Base-by-base conservation (phyloP, 2,113 vertebrate species). In the Emydocephalus ijimae region DNA sequence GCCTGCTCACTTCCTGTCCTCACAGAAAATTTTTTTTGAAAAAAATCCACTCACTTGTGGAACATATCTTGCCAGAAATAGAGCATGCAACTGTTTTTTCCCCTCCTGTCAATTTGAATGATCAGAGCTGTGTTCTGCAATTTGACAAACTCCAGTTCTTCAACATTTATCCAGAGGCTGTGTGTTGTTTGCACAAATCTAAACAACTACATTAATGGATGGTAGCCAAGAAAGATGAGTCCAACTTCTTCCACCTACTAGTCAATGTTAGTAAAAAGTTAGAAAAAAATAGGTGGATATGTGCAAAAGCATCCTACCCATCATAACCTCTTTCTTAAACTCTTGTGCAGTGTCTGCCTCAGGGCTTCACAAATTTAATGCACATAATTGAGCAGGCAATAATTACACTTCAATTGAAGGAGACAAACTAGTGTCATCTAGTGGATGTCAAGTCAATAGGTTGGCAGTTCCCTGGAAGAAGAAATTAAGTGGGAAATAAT, bases 1-100 rank as follows among this genome's bases (percentile, higher is more conserved):
- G n/a, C n/a, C 2, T n/a, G 0, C 2, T 18, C n/a, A 18, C 0
- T 34, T 74, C n/a, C n/a, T 1, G 1, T 74, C n/a, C 14, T 74
- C n/a, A 74, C 29, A 74, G 1, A 74, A 74, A 34, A n/a, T n/a
- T 74, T 2, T 74, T n/a, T 14, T 74, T 34, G 2, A 0, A 74
- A 74, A 74, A 34, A 20, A 34, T 7, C n/a, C 5, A 74, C 5
- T 74, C 64, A 2, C 5, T 74, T 74, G 64, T 34, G 5, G 64
- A 74, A 74, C 3, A 5, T n/a, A 18, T 74, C 29, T 69, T 69
- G 64, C 29, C 64, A 69, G 12, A 34, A 34, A 34, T 69, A 69
- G n/a, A 69, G 12, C 64, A 34, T 69, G 12, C 61, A 69, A 4
- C 29, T 64, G 59, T 64, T 74, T 74, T 74, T 3, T 0, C 64